Percentiles rank a stretch among this genome's conserved stretches.
phyloP scores from a whole-genome alignment of 2,888 invertebrate species.

The Megastigmus dorsalis region DNA sequence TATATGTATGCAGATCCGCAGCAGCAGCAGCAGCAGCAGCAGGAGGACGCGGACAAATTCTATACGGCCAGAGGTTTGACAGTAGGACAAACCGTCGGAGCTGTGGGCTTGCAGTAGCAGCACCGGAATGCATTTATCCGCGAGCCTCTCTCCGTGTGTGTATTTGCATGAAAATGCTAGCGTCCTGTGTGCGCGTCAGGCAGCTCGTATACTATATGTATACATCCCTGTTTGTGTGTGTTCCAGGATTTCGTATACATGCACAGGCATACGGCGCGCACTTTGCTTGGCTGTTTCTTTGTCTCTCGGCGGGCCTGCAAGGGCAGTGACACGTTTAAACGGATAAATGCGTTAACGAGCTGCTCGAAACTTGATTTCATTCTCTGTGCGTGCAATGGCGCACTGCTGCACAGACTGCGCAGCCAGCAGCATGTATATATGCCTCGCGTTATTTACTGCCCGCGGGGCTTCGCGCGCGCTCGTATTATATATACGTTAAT shows the following conservation, averaged over 20 bases:
- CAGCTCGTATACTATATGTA: too few species aligned
- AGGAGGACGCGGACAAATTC: constrained; percentile 24
- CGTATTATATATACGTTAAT: constrained; percentile 2
- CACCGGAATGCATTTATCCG: constrained; percentile 7
- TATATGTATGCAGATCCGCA: background rate
- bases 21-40: background rate
- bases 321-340: too few species aligned
- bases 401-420: too few species aligned
- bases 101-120: background rate
- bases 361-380: constrained; percentile 14
- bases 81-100: background rate
- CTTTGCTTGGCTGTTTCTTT: too few species aligned
- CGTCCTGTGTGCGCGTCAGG: background rate
- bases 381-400: too few species aligned
- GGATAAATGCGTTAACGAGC: constrained; percentile 16
- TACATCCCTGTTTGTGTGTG: background rate
- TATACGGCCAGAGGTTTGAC: background rate
- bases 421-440: too few species aligned
- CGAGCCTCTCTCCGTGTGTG: background rate
- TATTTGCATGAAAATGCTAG: constrained; percentile 26
- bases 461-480: too few species aligned
- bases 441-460: background rate
- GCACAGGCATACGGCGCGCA: background rate
- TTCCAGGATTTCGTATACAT: background rate
- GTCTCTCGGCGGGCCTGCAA: too few species aligned